Conservation (phyloP, 2,888 invertebrate species). For the Anthrax anthrax region DNA sequence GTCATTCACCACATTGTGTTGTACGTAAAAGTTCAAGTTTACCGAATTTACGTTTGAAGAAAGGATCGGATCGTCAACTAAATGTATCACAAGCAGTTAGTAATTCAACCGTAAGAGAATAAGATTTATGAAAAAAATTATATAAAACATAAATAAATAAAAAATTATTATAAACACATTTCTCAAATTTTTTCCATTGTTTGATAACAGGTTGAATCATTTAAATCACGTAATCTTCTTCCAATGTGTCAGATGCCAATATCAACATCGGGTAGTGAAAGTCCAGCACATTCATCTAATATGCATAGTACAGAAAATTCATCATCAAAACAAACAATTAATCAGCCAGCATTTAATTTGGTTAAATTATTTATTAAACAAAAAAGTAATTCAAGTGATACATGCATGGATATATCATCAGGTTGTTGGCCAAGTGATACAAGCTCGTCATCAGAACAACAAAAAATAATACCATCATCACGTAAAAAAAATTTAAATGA, state of each 20-base stretch:
- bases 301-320: constrained; percentile 9
- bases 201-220: constrained; percentile 19
- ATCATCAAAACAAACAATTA: constrained; percentile 15
- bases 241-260: constrained; percentile 37
- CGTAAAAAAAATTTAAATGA: constrained; percentile 36
- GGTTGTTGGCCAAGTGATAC: constrained; percentile 56
- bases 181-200: not conserved
- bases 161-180: not conserved
- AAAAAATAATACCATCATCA: constrained; percentile 16
- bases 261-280: constrained; percentile 14
- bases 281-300: constrained; percentile 18
- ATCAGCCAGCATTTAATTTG: constrained; percentile 63
- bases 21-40: constrained; percentile 63
- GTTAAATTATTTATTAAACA: constrained; percentile 83
- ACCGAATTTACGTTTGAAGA: constrained; percentile 48
- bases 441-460: constrained; percentile 27
- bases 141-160: not conserved
- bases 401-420: constrained; percentile 63
- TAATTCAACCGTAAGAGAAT: constrained; percentile 55
- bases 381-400: constrained; percentile 68
- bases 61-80: constrained; percentile 16
- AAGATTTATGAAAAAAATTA: no score
- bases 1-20: constrained; percentile 40
- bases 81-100: constrained; percentile 43
- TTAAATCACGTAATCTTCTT: constrained; percentile 28